Conservation (phyloP, 2,888 invertebrate species). For the Phragmatobia fuliginosa region DNA sequence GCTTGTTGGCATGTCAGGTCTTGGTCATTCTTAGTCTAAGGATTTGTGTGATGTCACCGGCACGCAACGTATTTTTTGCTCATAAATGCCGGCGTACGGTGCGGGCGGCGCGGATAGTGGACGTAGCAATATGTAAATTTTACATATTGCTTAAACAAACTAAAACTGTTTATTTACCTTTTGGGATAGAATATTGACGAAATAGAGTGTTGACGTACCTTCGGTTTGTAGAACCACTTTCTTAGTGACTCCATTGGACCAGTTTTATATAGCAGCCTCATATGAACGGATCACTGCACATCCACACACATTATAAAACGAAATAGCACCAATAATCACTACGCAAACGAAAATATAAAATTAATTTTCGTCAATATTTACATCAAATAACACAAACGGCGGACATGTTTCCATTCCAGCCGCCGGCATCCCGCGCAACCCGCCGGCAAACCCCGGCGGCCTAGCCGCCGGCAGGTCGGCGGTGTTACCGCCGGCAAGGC, state of each 20-base stretch:
- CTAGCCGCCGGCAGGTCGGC: too few relatives aligned
- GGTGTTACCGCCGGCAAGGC: too few relatives aligned
- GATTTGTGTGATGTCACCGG: too few relatives aligned
- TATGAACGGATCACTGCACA: constrained; percentile 82
- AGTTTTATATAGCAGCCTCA: constrained; percentile 85
- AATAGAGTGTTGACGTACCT: constrained; percentile 87
- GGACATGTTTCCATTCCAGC: constrained; percentile 83
- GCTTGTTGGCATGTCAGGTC: too few relatives aligned
- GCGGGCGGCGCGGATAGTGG: too few relatives aligned
- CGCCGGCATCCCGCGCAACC: too few relatives aligned
- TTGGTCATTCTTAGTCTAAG: too few relatives aligned
- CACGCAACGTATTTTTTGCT: too few relatives aligned
- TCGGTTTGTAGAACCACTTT: constrained; percentile 97
- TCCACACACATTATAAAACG: constrained; percentile 81
- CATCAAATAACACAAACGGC: constrained; percentile 83
- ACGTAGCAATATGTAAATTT: too few relatives aligned
- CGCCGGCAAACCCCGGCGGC: too few relatives aligned
- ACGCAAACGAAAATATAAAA: constrained; percentile 64
- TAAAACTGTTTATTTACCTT: constrained; percentile 17
- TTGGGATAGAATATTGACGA: constrained; percentile 23
- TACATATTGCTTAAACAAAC: constrained; percentile 4
- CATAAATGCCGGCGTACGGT: too few relatives aligned
- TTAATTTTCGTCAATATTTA: constrained; percentile 80
- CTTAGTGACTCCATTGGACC: constrained; percentile 94
- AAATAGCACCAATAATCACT: constrained; percentile 76